Evolutionary conservation across 2,888 invertebrate genomes (phyloP), one percentile per base, ranked within the genome.

Genomic region (Leptopterna dolabrata): DNA sequence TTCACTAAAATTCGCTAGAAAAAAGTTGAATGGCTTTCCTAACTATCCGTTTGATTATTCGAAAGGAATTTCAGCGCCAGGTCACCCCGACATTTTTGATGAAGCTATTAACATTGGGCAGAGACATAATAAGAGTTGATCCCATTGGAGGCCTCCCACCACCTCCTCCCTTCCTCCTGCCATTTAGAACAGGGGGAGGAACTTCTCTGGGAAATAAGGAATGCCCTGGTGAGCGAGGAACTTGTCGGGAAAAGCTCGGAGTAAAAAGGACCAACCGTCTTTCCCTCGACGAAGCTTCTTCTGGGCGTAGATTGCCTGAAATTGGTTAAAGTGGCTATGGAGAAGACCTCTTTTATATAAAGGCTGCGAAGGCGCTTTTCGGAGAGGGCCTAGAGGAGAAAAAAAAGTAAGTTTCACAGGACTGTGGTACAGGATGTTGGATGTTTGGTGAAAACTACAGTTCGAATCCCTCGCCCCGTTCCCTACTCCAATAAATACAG

Each of bases 321-420:
- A 86, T 86, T 86, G 86, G 78, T 86, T 86, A 86, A 86, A 86
- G 86, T 78, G 86, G 86, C 86, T 76, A 85, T 76, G 85, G 76
- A 73, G 85, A 85, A 85, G 83, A 71, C 85, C 29, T 19, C 73
- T 85, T 85, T 83, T 73, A 76, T 85, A 85, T 70, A 70, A 83
- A 70, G 78, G 78, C 24, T 45, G 14, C 45, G 45, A 7, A 78
- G 36, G 27, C 45, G 27, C 41, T 43, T 41, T 73, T 19, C 14
- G 41, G 71, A 41, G 36, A 76, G 45, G 2, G 27, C 76, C 24
- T 41, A 19, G n/a, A 13, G 16, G n/a, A n/a, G n/a, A n/a, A n/a
- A n/a, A n/a, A n/a, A n/a, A n/a, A n/a, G n/a, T n/a, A n/a, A n/a
- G n/a, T n/a, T n/a, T n/a, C n/a, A n/a, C n/a, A n/a, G n/a, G n/a